These are phyloP conservation scores for Metridium senile DNA, from an alignment of 92 coral and sea anemone genomes.

Conservation along the genomic window DNA sequence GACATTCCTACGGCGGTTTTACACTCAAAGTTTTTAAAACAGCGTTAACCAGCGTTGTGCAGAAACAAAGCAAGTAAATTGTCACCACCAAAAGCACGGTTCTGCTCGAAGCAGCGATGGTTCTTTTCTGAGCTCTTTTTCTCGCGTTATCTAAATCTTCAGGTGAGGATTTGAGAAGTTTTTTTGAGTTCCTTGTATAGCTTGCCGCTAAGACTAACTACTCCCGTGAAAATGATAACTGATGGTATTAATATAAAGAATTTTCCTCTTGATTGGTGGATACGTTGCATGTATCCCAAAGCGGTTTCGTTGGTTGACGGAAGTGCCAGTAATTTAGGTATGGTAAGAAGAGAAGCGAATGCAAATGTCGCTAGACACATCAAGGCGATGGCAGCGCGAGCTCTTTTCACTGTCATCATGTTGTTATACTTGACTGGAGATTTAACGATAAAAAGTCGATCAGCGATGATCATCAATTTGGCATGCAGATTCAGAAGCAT, in stretches of 20 bases:
- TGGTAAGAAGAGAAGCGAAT: not conserved
- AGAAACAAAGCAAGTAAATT: too few relatives aligned
- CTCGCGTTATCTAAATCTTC: too few relatives aligned
- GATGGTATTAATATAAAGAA: not conserved
- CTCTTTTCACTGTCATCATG: too few relatives aligned
- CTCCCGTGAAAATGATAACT: not conserved
- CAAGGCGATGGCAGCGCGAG: not conserved
- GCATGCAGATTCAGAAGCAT: not conserved
- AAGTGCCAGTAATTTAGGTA: not conserved
- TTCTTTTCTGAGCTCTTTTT: not conserved
- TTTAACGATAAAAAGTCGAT: too few relatives aligned
- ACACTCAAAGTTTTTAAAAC: too few relatives aligned
- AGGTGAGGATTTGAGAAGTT: not conserved
- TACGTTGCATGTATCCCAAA: not conserved
- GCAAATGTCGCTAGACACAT: not conserved
- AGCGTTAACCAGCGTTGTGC: too few relatives aligned
- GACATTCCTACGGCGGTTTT: not conserved
- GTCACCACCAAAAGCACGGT: too few relatives aligned
- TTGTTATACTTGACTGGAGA: too few relatives aligned
- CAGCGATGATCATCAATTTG: not conserved
- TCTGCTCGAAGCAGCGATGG: too few relatives aligned
- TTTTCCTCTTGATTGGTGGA: not conserved
- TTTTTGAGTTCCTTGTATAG: not conserved
- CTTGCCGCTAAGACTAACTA: not conserved
- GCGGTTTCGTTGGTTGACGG: not conserved